Conservation (phyloP, 2,113 vertebrate species). For the Ictalurus punctatus region DNA sequence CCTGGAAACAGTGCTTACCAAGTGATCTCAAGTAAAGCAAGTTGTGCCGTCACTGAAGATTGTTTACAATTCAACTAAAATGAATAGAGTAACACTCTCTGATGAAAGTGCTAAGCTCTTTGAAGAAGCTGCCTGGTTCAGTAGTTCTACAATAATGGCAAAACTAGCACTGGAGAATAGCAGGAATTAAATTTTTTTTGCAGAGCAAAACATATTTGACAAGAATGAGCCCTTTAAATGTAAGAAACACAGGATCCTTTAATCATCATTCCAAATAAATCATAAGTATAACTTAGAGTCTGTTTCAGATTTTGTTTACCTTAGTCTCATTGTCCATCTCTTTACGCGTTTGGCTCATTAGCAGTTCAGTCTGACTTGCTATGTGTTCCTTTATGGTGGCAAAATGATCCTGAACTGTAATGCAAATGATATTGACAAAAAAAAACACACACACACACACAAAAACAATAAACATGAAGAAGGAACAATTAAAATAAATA, state of each 20-base stretch:
- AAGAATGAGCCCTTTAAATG: not conserved
- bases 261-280: not conserved
- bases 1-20: not conserved
- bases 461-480: not conserved
- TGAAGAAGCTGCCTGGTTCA: not conserved
- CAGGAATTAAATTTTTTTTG: not conserved
- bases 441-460: not conserved
- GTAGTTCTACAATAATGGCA: not conserved
- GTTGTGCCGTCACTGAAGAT: not conserved
- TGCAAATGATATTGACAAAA: not conserved
- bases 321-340: conserved; percentile 63
- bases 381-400: conserved; percentile 60
- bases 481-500: not conserved
- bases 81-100: not conserved
- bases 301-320: conserved; percentile 57
- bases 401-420: conserved; percentile 66
- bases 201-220: not conserved
- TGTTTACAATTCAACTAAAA: not conserved
- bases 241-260: not conserved
- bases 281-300: not conserved
- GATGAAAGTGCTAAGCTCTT: not conserved
- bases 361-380: conserved; percentile 61
- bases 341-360: conserved; percentile 59
- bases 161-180: not conserved
- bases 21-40: not conserved